Evolutionary conservation across 1,140 invertebrate genomes (phyloP).

Genomic region (Cydia strobilella): DNA sequence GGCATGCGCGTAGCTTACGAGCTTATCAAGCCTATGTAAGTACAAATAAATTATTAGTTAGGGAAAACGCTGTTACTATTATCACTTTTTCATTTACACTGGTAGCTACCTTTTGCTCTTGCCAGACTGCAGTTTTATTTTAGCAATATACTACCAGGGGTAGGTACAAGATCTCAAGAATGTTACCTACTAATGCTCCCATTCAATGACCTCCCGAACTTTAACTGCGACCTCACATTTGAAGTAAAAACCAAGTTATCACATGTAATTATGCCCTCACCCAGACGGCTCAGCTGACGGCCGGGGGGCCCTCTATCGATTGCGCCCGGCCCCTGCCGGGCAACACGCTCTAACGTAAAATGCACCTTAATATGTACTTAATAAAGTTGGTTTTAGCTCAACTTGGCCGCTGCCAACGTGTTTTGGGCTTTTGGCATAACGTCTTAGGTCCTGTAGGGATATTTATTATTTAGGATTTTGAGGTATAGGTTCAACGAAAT

Average conservation of each 20-base stretch:
- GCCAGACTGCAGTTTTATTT: no score
- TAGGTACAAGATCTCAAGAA: no score
- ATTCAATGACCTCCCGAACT: neutral
- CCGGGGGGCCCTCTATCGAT: constrained; percentile 18
- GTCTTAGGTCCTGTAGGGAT: constrained; percentile 10
- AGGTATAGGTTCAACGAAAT: neutral
- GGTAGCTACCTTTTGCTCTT: no score
- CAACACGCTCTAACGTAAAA: neutral
- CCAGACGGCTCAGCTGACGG: constrained; percentile 31
- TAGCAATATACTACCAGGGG: no score
- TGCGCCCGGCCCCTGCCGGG: neutral
- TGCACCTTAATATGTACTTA: neutral
- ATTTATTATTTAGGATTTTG: constrained; percentile 13
- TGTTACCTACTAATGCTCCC: neutral
- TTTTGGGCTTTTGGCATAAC: constrained; percentile 1
- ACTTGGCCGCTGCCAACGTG: neutral
- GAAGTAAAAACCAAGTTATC: constrained; percentile 3
- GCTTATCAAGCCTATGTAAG: no score
- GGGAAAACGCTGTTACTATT: no score
- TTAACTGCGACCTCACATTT: neutral
- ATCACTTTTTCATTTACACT: no score
- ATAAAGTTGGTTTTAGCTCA: neutral
- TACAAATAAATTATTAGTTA: no score
- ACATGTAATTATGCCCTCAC: constrained; percentile 8
- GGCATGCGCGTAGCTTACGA: no score